A percentile compares a stretch with the other conserved stretches of the same genome.
Evolutionary conservation across 2,113 vertebrate genomes (phyloP).

Genomic region (Crocuta crocuta): DNA sequence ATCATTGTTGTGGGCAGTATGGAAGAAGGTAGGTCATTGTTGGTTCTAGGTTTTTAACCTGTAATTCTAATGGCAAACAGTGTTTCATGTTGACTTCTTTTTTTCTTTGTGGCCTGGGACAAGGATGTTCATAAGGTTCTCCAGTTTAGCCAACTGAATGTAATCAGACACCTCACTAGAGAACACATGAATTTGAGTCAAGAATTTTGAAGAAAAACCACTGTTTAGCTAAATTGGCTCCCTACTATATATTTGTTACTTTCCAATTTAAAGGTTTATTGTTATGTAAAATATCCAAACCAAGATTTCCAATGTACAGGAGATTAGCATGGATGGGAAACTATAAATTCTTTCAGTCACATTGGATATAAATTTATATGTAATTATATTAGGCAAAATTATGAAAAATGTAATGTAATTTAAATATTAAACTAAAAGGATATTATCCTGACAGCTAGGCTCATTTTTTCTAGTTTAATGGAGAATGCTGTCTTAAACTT

Average conservation of each 20-base stretch:
- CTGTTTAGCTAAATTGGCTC: background rate
- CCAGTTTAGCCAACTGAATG: background rate
- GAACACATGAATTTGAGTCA: background rate
- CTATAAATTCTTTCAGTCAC: background rate
- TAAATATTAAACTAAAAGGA: background rate
- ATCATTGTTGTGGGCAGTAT: background rate
- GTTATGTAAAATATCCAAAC: background rate
- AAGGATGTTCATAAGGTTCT: background rate
- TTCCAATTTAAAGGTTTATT: background rate
- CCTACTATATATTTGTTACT: background rate
- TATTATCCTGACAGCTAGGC: background rate
- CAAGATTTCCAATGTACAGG: background rate
- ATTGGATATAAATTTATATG: background rate
- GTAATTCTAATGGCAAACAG: background rate
- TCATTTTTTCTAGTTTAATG: background rate
- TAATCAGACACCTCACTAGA: background rate
- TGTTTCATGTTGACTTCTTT: background rate
- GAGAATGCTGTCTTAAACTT: background rate
- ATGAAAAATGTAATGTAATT: background rate
- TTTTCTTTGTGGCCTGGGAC: background rate
- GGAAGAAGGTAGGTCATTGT: background rate
- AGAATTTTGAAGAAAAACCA: background rate
- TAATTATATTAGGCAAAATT: background rate
- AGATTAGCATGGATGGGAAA: background rate
- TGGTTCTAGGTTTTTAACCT: background rate